These are phyloP conservation scores for Dallia pectoralis DNA, from an alignment of 2,797 vertebrate species.

Conservation along the genomic window DNA sequence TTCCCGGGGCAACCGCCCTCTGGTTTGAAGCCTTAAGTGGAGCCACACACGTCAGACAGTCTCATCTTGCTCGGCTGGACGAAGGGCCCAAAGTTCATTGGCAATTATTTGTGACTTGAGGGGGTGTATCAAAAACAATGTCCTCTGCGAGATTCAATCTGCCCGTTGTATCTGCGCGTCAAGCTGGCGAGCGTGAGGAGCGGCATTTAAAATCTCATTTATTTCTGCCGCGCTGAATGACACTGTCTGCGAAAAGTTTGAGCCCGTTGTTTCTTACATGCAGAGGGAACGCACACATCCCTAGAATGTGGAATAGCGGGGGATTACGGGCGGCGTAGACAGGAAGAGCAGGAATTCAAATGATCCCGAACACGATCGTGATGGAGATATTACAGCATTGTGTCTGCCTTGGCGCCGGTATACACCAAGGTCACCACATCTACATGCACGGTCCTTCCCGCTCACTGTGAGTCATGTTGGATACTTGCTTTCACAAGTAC, in stretches of 20 bases:
- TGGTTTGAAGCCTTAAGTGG: slow-evolving; percentile 27
- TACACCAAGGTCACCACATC: no score
- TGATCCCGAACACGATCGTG: slow-evolving; percentile 65
- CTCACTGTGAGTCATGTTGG: slow-evolving; percentile 56
- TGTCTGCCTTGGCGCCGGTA: no score
- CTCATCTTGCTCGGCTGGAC: slow-evolving; percentile 34
- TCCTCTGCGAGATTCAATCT: slow-evolving; percentile 53
- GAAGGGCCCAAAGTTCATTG: slow-evolving; percentile 31
- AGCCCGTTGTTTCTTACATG: slow-evolving; percentile 65
- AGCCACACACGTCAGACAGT: slow-evolving; percentile 33
- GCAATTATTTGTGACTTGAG: slow-evolving; percentile 43
- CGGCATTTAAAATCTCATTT: slow-evolving; percentile 63
- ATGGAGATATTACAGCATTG: slow-evolving; percentile 52
- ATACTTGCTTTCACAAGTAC: slow-evolving; percentile 58
- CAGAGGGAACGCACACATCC: slow-evolving; percentile 58
- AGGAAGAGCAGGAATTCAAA: slow-evolving; percentile 74
- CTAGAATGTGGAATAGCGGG: slow-evolving; percentile 66
- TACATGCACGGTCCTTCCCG: slow-evolving; percentile 56
- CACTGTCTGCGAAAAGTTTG: slow-evolving; percentile 57
- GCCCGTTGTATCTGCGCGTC: slow-evolving; percentile 39
- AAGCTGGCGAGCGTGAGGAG: slow-evolving; percentile 47
- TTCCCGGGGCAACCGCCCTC: slow-evolving; percentile 35
- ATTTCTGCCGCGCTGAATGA: slow-evolving; percentile 57
- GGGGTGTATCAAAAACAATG: slow-evolving; percentile 61
- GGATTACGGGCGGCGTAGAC: slow-evolving; percentile 73